phyloP scores from a whole-genome alignment of 2,888 invertebrate species.

The Phyllotreta striolata region DNA sequence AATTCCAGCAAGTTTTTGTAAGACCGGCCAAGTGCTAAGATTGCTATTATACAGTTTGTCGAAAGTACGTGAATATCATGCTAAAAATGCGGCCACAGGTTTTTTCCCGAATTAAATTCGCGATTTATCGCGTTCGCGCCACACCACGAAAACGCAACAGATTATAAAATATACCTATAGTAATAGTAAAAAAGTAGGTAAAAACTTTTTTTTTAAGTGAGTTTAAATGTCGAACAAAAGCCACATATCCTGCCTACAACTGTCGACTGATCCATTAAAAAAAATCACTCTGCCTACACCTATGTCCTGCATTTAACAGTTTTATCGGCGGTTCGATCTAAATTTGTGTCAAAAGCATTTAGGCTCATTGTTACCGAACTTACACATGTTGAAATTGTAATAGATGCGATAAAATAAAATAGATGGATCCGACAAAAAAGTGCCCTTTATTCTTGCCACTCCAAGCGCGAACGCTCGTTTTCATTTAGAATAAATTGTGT shows the following conservation, averaged over 20 bases:
- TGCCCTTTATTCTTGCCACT: conserved; percentile 36
- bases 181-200: background rate
- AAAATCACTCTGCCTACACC: conserved; percentile 35
- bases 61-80: conserved; percentile 51
- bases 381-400: conserved; percentile 40
- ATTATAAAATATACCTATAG: background rate
- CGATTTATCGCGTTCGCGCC: too few relatives aligned
- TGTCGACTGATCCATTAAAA: conserved; percentile 23
- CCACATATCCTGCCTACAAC: conserved; percentile 31
- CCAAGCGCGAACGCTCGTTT: conserved; percentile 36
- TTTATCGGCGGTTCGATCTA: conserved; percentile 36
- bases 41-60: conserved; percentile 57
- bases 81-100: conserved; percentile 29
- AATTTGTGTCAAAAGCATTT: conserved; percentile 40
- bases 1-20: conserved; percentile 49
- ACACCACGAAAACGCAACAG: too few relatives aligned
- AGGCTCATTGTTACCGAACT: conserved; percentile 38
- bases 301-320: conserved; percentile 37
- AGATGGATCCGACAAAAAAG: conserved; percentile 36
- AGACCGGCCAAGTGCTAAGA: conserved; percentile 56
- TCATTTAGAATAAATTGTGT: conserved; percentile 39
- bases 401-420: conserved; percentile 39
- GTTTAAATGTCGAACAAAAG: conserved; percentile 24
- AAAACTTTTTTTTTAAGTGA: conserved; percentile 5
- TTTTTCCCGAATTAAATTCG: too few relatives aligned